Evolutionary conservation across 2,888 invertebrate species (phyloP).

Genomic region (Leucophenga montana): DNA sequence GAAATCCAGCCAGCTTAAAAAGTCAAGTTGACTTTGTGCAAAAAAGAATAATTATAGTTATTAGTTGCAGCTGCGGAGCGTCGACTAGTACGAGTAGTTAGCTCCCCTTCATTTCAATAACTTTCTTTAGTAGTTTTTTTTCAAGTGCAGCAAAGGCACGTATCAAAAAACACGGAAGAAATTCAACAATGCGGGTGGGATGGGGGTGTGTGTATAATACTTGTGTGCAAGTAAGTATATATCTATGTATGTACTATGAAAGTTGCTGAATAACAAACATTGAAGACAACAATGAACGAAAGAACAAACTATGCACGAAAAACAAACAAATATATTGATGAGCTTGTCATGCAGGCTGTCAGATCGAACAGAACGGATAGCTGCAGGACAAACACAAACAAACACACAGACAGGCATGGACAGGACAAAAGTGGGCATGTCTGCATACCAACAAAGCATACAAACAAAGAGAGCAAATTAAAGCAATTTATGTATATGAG

Average conservation of each 20-base stretch:
- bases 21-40: not conserved
- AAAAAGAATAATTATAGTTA: not conserved
- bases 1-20: not conserved
- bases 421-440: not conserved
- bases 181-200: too few relatives aligned
- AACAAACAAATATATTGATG: not conserved
- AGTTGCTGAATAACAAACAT: conserved; percentile 42
- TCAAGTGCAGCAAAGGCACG: too few relatives aligned
- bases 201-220: too few relatives aligned
- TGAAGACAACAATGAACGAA: conserved; percentile 35
- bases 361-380: conserved; percentile 2
- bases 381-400: conserved; percentile 29
- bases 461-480: conserved; percentile 29
- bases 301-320: conserved; percentile 29
- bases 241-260: too few relatives aligned
- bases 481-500: conserved; percentile 10
- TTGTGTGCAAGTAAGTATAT: too few relatives aligned
- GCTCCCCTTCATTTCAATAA: not conserved
- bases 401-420: conserved; percentile 34
- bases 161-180: too few relatives aligned
- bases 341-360: conserved; percentile 16
- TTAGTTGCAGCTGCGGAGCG: not conserved
- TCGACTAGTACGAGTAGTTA: not conserved
- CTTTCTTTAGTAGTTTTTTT: too few relatives aligned
- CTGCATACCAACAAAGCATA: conserved; percentile 29